phyloP scores from a whole-genome alignment of 2,888 invertebrate species.

The Ophioninae sp. region DNA sequence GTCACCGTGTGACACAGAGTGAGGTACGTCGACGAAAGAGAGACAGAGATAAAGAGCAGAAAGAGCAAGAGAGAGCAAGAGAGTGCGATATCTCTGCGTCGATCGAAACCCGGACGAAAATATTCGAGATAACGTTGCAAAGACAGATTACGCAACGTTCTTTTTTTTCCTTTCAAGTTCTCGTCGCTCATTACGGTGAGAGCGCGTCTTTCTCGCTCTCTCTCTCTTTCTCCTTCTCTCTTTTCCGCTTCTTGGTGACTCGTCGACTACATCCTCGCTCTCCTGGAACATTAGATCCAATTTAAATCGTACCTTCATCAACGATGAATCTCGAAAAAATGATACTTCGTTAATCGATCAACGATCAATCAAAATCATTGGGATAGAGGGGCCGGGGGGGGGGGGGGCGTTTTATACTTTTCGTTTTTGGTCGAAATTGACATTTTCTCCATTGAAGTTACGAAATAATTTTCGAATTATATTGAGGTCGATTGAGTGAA shows the following conservation, averaged over 20 bases:
- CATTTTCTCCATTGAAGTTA: not conserved
- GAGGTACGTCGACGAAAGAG: slow-evolving; percentile 18
- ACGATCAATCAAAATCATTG: slow-evolving; percentile 15
- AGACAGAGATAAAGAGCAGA: slow-evolving; percentile 14
- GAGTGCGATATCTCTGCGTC: slow-evolving; percentile 44
- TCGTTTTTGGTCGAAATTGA: not conserved
- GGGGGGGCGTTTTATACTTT: not conserved
- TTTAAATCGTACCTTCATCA: not conserved
- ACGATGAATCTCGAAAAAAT: not conserved
- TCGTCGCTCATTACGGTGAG: slow-evolving; percentile 6
- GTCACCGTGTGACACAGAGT: slow-evolving; percentile 17
- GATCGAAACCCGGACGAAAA: slow-evolving; percentile 57
- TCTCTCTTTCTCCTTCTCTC: not conserved
- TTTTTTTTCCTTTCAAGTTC: slow-evolving; percentile 3
- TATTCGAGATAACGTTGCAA: slow-evolving; percentile 58
- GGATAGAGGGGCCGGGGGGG: not conserved
- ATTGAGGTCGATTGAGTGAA: slow-evolving; percentile 48
- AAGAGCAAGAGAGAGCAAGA: slow-evolving; percentile 11
- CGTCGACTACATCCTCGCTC: not conserved
- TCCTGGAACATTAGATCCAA: not conserved
- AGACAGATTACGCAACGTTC: slow-evolving; percentile 52
- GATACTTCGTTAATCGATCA: slow-evolving; percentile 1
- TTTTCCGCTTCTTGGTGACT: not conserved
- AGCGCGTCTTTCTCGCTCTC: not conserved
- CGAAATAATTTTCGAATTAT: slow-evolving; percentile 52